Evolutionary conservation across 2,113 vertebrate genomes (phyloP).

Genomic region (Sapajus apella): DNA sequence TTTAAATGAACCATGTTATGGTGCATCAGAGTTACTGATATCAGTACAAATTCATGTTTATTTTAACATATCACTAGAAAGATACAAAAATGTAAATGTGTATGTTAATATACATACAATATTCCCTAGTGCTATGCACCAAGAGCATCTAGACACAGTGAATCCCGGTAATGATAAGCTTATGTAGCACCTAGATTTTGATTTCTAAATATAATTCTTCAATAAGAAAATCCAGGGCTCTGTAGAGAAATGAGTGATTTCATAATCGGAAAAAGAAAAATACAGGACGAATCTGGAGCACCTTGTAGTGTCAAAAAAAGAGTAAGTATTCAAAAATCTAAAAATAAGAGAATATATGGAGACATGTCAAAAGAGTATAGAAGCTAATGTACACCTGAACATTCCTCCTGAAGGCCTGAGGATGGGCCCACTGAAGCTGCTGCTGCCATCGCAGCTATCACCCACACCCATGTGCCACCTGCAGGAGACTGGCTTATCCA

Average conservation of each 20-base stretch:
- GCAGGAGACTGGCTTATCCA: neutral
- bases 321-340: neutral
- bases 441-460: neutral
- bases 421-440: neutral
- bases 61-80: neutral
- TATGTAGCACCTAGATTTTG: neutral
- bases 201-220: neutral
- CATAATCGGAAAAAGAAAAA: neutral
- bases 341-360: neutral
- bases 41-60: neutral
- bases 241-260: neutral
- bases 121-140: neutral
- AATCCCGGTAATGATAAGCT: neutral
- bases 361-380: neutral
- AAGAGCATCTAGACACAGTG: neutral
- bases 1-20: neutral
- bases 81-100: neutral
- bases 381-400: neutral
- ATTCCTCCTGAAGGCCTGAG: neutral
- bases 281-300: neutral
- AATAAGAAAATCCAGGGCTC: neutral
- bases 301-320: neutral
- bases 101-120: neutral
- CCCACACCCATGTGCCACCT: neutral
- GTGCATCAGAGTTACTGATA: neutral